Conservation (phyloP, 2,113 vertebrate genomes). For the Acanthochromis polyacanthus region DNA sequence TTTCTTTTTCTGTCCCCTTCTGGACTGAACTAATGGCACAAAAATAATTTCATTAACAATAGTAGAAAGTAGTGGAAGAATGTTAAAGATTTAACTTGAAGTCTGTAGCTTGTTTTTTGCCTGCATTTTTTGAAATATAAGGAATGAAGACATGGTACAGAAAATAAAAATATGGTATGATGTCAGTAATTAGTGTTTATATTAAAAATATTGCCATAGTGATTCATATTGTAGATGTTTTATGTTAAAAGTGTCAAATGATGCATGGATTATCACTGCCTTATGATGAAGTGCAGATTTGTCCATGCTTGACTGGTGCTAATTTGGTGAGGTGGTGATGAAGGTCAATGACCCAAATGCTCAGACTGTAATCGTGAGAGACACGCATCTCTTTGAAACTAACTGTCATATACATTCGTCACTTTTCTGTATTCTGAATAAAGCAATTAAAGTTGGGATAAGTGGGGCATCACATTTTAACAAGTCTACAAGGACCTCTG, state of each 20-base stretch:
- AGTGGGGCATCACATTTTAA: constrained; percentile 63
- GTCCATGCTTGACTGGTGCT: constrained; percentile 15
- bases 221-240: constrained; percentile 1
- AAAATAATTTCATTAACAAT: neutral
- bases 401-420: constrained; percentile 4
- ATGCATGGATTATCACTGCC: neutral
- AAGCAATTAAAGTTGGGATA: constrained; percentile 54
- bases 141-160: neutral
- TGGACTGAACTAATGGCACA: neutral
- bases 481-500: constrained; percentile 46
- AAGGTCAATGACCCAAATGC: neutral
- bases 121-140: constrained; percentile 12
- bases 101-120: neutral
- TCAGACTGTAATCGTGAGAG: neutral
- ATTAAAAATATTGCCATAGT: neutral
- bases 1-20: neutral
- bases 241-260: constrained; percentile 14
- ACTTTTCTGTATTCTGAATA: constrained; percentile 23
- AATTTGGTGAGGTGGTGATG: constrained; percentile 20
- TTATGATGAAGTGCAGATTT: constrained; percentile 12
- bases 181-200: neutral
- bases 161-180: no score
- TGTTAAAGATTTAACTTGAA: no score
- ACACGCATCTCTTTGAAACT: constrained; percentile 1
- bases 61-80: neutral